Conservation (phyloP, 2,797 vertebrate species). For the Epinephelus malabaricus region DNA sequence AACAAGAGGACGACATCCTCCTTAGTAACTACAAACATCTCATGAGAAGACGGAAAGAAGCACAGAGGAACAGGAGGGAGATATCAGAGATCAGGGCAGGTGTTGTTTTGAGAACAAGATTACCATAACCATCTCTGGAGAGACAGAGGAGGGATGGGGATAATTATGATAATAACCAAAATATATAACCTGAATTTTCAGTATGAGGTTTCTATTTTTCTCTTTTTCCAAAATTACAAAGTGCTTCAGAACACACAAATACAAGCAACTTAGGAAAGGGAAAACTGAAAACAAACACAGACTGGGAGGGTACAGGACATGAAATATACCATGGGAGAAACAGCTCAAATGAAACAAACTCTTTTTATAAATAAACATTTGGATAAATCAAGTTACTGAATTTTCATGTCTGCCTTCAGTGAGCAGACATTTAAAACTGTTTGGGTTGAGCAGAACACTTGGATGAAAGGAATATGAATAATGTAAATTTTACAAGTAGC, state of each 20-base stretch:
- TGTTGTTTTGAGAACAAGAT: not conserved
- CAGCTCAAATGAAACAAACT: not conserved
- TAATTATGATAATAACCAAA: conserved; percentile 1
- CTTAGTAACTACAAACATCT: conserved; percentile 24
- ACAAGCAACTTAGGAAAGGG: not conserved
- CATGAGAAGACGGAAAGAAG: not conserved
- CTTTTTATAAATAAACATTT: not conserved
- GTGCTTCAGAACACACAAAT: not conserved
- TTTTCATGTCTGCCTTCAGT: not conserved
- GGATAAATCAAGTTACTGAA: not conserved
- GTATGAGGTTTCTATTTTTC: not conserved
- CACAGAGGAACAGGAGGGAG: conserved; percentile 5
- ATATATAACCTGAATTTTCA: conserved; percentile 5
- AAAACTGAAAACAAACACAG: not conserved
- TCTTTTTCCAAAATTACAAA: not conserved
- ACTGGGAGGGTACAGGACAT: not conserved
- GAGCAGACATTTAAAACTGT: not conserved
- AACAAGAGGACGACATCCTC: conserved; percentile 44
- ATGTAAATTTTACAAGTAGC: no score
- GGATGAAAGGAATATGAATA: no score
- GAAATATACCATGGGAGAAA: not conserved
- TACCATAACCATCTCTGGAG: not conserved
- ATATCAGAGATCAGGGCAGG: not conserved
- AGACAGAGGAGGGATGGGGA: not conserved
- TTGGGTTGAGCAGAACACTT: no score